These are phyloP conservation scores for Hystrix brachyura DNA, from an alignment of 2,113 vertebrate species.

Conservation along the genomic window DNA sequence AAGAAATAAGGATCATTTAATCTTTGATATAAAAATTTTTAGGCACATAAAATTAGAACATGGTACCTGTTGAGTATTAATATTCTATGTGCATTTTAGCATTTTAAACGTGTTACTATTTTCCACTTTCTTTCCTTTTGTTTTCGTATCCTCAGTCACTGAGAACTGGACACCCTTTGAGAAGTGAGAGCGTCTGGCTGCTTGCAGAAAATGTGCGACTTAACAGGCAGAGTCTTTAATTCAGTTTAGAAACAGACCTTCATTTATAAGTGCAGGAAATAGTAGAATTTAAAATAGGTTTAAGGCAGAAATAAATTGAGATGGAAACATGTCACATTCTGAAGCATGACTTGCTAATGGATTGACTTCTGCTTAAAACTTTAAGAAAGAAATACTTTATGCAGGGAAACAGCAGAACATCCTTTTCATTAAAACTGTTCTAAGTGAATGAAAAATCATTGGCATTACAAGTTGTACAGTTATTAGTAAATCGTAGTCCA, in stretches of 20 bases:
- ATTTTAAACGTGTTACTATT: constrained; percentile 23
- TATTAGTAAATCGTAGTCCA: background rate
- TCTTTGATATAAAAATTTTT: background rate
- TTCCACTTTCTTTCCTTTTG: constrained; percentile 36
- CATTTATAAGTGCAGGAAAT: background rate
- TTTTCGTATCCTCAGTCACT: constrained; percentile 14
- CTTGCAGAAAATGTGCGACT: background rate
- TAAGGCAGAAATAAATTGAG: background rate
- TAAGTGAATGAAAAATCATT: background rate
- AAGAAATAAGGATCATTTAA: background rate
- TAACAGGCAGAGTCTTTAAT: background rate
- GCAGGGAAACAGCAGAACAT: background rate
- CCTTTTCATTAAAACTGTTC: background rate
- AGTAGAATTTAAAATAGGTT: background rate
- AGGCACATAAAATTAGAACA: background rate
- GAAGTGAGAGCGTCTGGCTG: background rate
- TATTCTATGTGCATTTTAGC: background rate
- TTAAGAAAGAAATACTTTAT: background rate
- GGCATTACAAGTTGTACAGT: background rate
- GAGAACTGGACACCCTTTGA: background rate
- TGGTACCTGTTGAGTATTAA: background rate
- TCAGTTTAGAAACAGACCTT: background rate
- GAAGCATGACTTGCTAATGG: background rate
- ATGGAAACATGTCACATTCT: background rate
- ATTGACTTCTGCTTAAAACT: background rate